Conservation (phyloP, 2,113 vertebrate species). For the Psittacara wagleri region DNA sequence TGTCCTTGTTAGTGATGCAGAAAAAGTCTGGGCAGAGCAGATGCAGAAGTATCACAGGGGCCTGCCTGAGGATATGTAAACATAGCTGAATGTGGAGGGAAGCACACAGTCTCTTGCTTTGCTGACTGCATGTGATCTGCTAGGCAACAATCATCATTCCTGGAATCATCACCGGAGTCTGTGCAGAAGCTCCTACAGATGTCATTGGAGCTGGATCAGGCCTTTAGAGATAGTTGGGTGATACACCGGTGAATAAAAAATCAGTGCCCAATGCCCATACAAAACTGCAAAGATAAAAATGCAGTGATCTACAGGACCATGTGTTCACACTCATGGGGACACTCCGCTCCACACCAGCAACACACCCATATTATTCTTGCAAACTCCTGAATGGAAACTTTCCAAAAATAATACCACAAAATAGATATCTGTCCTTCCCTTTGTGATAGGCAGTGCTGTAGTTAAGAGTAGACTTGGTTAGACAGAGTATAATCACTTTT, state of each 20-base stretch:
- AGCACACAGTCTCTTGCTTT: not conserved
- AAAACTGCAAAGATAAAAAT: not conserved
- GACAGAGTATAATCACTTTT: conserved; percentile 74
- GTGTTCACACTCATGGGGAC: not conserved
- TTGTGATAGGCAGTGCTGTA: conserved; percentile 54
- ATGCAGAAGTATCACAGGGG: not conserved
- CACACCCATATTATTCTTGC: conserved; percentile 37
- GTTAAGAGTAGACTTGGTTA: conserved; percentile 64
- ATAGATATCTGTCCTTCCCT: conserved; percentile 25
- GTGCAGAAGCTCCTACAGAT: not conserved
- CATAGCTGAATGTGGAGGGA: not conserved
- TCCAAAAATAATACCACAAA: conserved; percentile 73
- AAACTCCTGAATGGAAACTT: conserved; percentile 50
- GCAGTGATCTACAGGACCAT: not conserved
- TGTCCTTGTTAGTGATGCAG: not conserved
- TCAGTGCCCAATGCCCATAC: not conserved
- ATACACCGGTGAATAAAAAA: not conserved
- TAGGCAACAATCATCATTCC: not conserved
- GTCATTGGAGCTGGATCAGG: not conserved
- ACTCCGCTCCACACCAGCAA: not conserved
- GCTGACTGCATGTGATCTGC: not conserved
- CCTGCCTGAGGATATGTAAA: not conserved
- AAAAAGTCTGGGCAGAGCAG: not conserved
- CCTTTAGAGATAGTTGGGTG: not conserved
- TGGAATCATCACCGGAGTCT: not conserved